These are phyloP conservation scores for Arvicanthis niloticus DNA, from an alignment of 2,113 vertebrate species.

Conservation along the genomic window DNA sequence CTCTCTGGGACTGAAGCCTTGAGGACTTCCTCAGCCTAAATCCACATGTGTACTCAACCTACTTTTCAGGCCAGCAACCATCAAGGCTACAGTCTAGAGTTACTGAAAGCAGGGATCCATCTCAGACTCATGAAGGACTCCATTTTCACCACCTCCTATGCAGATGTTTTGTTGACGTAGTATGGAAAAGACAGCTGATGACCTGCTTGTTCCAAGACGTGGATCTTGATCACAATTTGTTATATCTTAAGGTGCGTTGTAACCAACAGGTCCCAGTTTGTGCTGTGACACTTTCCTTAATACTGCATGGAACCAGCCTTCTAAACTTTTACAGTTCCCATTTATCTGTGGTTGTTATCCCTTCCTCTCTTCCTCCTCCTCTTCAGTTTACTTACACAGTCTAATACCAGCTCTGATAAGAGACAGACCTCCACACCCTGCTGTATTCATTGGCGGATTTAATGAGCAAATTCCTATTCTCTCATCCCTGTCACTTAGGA, in stretches of 20 bases:
- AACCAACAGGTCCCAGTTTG: neutral
- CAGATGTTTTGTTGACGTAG: too few relatives aligned
- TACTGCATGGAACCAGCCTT: neutral
- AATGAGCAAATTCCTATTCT: constrained; percentile 41
- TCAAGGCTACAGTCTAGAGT: neutral
- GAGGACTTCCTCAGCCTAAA: neutral
- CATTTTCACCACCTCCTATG: neutral
- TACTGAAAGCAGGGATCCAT: neutral
- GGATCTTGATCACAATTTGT: neutral
- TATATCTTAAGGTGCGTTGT: neutral
- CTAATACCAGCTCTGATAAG: constrained; percentile 22
- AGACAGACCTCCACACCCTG: constrained; percentile 11
- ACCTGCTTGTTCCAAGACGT: neutral
- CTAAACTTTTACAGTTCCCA: neutral
- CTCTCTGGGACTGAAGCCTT: neutral
- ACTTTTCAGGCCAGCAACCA: neutral
- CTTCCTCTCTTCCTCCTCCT: neutral
- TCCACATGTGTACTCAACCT: too few relatives aligned
- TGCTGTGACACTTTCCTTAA: too few relatives aligned
- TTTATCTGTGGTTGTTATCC: neutral
- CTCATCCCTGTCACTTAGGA: constrained; percentile 34
- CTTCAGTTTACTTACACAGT: neutral
- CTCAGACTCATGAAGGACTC: neutral
- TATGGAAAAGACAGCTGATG: neutral
- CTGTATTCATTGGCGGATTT: constrained; percentile 58